Evolutionary conservation across 2,888 invertebrate species (phyloP), one percentile per base, ranked within the genome.

Genomic region (Eustalomyia histrio): DNA sequence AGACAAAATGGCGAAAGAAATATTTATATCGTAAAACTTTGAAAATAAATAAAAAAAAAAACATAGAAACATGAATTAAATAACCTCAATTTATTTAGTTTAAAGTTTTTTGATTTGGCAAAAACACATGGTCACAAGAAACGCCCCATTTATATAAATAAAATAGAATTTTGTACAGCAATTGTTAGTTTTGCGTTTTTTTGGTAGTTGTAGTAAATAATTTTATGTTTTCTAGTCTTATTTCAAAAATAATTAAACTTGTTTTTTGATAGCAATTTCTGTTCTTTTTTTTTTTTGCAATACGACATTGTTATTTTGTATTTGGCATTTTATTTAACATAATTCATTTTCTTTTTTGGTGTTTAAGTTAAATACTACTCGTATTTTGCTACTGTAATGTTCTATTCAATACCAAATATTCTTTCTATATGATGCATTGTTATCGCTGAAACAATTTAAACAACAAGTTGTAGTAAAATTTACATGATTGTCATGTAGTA

Each of bases 401-500:
- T 39, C 10, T 12, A 3, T 14, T 39, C 39, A 53, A 53, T 14
- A 10, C 18, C n/a, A n/a, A n/a, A n/a, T 18, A 53, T 53, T 16
- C 53, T 18, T 10, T 5, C 10, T 43, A 61, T 60, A 39, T 53
- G 60, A 60, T 74, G 58, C 47, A 69, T 76, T 76, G 69, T 76
- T 76, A 64, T 76, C 63, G 69, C 69, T 29, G 63, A 76, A 69
- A 35, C 63, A 69, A 63, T 63, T 76, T 18, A 35, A 75, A 24
- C 61, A 68, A 69, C 68, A 76, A 69, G 35, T 76, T 69, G 63
- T 69, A 47, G 21, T 76, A 69, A 69, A 76, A 63, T 50, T 33
- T 65, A 53, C 52, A 76, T 74, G 76, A 76, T 65, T 76, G 74
- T 81, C 80, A 76, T 76, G 80, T 80, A 75, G 74, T 69, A 50